Percentiles rank a stretch among this genome's conserved stretches.
Evolutionary conservation across 2,888 invertebrate genomes (phyloP).

Genomic region (Rotaria macrura): DNA sequence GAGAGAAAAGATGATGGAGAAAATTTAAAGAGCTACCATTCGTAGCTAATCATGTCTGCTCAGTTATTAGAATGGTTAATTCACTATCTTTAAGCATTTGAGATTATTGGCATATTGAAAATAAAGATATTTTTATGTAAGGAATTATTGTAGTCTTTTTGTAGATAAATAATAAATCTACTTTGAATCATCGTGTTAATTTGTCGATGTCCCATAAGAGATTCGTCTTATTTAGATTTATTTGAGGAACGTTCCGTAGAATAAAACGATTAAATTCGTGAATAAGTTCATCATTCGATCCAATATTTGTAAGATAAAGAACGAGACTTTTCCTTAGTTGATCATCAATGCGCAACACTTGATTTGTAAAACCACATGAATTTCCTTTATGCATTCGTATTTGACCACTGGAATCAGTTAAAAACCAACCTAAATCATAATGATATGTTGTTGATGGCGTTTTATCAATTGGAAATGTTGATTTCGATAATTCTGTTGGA

Average conservation of each 20-base stretch:
- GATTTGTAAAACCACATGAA: conserved; percentile 5
- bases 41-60: no score
- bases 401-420: neutral
- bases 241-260: neutral
- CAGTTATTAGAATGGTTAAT: no score
- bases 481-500: neutral
- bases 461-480: neutral
- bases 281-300: neutral
- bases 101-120: no score
- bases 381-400: neutral
- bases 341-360: neutral
- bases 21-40: no score
- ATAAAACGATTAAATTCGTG: neutral
- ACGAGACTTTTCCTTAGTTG: neutral
- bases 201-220: no score
- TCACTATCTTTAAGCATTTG: no score
- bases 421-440: neutral
- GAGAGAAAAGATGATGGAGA: no score
- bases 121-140: no score
- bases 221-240: neutral
- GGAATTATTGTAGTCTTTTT: no score
- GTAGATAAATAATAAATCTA: no score
- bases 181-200: no score
- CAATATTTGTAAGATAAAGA: neutral
- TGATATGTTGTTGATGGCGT: neutral